phyloP scores from a whole-genome alignment of 2,888 invertebrate genomes.

The Diachrysia chrysitis region DNA sequence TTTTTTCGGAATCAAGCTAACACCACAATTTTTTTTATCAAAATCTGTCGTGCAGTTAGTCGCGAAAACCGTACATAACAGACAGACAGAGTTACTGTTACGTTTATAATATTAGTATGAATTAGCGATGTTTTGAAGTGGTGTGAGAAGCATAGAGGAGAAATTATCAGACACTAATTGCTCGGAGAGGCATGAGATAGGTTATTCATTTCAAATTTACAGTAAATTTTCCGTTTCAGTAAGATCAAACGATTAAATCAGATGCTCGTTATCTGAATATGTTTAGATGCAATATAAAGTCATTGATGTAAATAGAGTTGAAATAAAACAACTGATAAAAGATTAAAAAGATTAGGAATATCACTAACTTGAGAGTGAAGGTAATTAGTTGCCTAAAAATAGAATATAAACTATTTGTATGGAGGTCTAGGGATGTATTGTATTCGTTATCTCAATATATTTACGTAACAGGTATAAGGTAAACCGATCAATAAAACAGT shows the following conservation, averaged over 20 bases:
- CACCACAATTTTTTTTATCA: too few species aligned
- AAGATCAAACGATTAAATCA: background rate
- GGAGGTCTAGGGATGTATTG: too few species aligned
- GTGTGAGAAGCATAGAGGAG: too few species aligned
- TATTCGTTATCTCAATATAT: background rate
- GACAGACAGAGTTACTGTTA: too few species aligned
- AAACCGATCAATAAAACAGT: background rate
- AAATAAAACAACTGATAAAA: constrained; percentile 5
- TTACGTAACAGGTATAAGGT: background rate
- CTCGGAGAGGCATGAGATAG: too few species aligned
- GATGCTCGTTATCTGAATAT: background rate
- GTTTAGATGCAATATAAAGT: constrained; percentile 6
- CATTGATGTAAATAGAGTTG: constrained; percentile 17
- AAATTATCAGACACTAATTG: too few species aligned
- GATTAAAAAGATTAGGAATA: constrained; percentile 6
- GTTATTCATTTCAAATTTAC: background rate
- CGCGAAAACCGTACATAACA: too few species aligned
- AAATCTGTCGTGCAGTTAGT: too few species aligned
- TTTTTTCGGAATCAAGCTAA: too few species aligned
- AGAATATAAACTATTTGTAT: background rate
- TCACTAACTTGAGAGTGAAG: constrained; percentile 1
- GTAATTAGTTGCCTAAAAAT: background rate
- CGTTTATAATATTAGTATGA: too few species aligned
- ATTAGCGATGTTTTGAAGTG: too few species aligned
- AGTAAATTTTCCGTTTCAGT: background rate